These are phyloP conservation scores for Arctia plantaginis DNA, from an alignment of 2,888 invertebrate species.

Conservation along the genomic window DNA sequence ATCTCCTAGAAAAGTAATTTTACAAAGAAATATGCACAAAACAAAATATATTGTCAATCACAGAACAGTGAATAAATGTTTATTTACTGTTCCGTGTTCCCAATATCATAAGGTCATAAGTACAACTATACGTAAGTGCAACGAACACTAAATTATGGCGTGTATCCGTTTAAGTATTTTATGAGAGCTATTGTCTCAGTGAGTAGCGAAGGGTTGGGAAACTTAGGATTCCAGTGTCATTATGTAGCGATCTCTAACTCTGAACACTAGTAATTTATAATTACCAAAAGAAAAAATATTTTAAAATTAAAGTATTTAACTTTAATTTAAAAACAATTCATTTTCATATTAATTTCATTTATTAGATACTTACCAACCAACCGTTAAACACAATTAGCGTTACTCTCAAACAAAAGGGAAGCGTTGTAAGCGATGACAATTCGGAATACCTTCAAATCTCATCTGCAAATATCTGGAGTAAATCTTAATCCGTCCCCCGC, in stretches of 20 bases:
- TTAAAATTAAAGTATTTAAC: not conserved
- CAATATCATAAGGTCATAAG: too few species aligned
- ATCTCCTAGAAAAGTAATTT: too few species aligned
- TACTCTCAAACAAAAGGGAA: slow-evolving; percentile 62
- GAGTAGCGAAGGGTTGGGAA: slow-evolving; percentile 19
- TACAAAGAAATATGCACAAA: too few species aligned
- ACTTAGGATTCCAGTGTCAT: slow-evolving; percentile 35
- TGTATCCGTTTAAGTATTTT: slow-evolving; percentile 35
- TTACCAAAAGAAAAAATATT: not conserved
- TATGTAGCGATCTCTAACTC: not conserved
- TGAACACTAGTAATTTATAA: not conserved
- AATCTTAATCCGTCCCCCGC: slow-evolving; percentile 74
- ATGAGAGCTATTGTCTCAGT: slow-evolving; percentile 31
- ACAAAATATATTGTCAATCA: too few species aligned
- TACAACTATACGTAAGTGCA: slow-evolving; percentile 21
- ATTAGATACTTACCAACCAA: not conserved
- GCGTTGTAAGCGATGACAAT: slow-evolving; percentile 59
- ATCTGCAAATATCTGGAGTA: slow-evolving; percentile 78
- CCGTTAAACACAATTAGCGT: slow-evolving; percentile 58
- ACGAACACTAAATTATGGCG: slow-evolving; percentile 23
- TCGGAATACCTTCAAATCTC: slow-evolving; percentile 71
- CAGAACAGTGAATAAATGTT: too few species aligned
- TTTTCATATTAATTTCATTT: slow-evolving; percentile 38
- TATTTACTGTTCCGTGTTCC: too few species aligned
- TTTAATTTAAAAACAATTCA: too few species aligned